Conservation (phyloP, 2,888 invertebrate genomes). For the Phortica magna region DNA sequence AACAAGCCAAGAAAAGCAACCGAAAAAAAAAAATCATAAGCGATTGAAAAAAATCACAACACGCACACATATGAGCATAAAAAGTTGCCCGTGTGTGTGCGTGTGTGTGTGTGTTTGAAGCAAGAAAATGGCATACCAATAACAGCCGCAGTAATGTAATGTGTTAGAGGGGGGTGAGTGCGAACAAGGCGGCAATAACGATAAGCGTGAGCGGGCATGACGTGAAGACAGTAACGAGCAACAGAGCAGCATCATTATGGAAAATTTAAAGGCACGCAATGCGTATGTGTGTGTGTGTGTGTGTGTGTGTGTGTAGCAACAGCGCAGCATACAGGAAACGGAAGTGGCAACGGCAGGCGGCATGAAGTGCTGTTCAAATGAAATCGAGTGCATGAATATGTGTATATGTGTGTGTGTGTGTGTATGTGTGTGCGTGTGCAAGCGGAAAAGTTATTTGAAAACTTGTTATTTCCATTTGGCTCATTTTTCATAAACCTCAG, state of each 20-base stretch:
- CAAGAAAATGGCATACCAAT: neutral
- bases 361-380: conserved; percentile 44
- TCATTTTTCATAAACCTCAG: conserved; percentile 35
- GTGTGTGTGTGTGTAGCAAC: neutral
- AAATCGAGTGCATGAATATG: conserved; percentile 3
- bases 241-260: conserved; percentile 41
- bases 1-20: neutral
- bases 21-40: conserved; percentile 48
- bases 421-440: neutral
- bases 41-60: conserved; percentile 62
- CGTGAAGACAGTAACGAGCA: conserved; percentile 2
- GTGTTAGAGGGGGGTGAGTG: neutral
- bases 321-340: neutral
- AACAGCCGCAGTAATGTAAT: neutral
- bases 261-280: conserved; percentile 65
- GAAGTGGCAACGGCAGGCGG: conserved; percentile 33
- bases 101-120: conserved; percentile 13
- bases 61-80: conserved; percentile 39
- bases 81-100: conserved; percentile 21
- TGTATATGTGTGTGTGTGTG: neutral
- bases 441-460: conserved; percentile 57
- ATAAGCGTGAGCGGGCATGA: conserved; percentile 11
- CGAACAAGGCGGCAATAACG: neutral
- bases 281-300: conserved; percentile 17
- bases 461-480: conserved; percentile 43